These are phyloP conservation scores for Protonemura montana DNA, from an alignment of 2,888 invertebrate species.

Conservation along the genomic window DNA sequence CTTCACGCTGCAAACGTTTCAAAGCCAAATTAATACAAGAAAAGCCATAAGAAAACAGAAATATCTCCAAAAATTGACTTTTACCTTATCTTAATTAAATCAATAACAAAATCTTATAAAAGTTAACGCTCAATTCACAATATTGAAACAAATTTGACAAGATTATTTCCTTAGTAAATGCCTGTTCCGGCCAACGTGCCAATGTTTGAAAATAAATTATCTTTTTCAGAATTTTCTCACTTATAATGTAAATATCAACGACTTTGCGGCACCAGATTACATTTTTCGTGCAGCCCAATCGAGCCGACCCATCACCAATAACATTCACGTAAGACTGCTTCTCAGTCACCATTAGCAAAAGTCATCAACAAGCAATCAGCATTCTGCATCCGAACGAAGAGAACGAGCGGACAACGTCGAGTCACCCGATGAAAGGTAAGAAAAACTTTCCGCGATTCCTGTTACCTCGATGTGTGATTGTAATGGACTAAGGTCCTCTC, in stretches of 20 bases:
- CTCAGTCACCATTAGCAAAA: background rate
- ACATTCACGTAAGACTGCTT: background rate
- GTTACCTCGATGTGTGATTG: background rate
- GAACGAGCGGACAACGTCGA: too few relatives aligned
- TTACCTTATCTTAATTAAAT: background rate
- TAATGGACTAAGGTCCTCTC: background rate
- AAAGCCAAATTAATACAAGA: background rate
- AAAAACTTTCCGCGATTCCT: background rate
- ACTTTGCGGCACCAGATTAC: background rate
- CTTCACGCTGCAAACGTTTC: background rate
- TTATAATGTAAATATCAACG: background rate
- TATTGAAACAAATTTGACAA: background rate
- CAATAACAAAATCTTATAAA: background rate
- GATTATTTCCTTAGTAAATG: background rate
- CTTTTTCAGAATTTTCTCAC: background rate
- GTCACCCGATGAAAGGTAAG: background rate
- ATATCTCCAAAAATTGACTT: background rate
- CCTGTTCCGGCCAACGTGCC: background rate
- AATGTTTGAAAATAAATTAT: background rate
- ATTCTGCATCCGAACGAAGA: background rate
- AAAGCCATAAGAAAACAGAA: background rate
- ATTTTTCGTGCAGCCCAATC: too few relatives aligned
- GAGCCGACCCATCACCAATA: too few relatives aligned
- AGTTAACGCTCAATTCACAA: background rate
- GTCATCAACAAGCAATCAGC: background rate